Base-by-base conservation (phyloP, 1,140 invertebrate species). In the Andricus grossulariae region DNA sequence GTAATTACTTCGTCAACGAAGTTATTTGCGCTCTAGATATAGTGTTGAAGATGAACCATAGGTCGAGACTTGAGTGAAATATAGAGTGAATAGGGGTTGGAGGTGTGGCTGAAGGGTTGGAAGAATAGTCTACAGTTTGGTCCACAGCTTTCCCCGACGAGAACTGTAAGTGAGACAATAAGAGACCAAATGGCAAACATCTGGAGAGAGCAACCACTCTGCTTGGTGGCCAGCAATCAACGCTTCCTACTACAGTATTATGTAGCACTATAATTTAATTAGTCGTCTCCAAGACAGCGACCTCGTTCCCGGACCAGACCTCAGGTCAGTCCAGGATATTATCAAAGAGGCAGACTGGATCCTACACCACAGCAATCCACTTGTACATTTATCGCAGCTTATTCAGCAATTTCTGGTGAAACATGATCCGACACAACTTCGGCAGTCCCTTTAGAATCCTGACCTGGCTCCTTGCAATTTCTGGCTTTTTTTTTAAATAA, bases 1-100 rank as follows among this genome's bases (percentile, higher is more conserved):
- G 32, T 66, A 66, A 66, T 66, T 66, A 39, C 60, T 66, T 16
- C 21, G 25, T n/a, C 60, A 66, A 66, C 60, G 25, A 66, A 39
- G 60, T 66, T 66, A 66, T 25, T 66, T 39, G 60, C 60, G 25
- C 45, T 66, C 45, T 39, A 32, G 57, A 21, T 60, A 60, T 39
- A 57, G 15, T 39, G 21, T 66, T 66, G 60, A 39, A 66, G 39
- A 66, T 66, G 10, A 39, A 66, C 60, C 60, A 16, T 66, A 8
- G 39, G 21, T 66, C 25, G 19, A 19, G 18, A 45, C 39, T 45
- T 11, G 39, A 45, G 10, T 45, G 39, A 45, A 45, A 45, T 45
- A 45, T 45, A 45, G 39, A 45, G 39, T 1, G 39, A 1, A 6
- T 32, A 32, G 25, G 25, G 39, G 25, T 66, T 39, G n/a, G 13